phyloP scores from a whole-genome alignment of 1,140 invertebrate genomes.

The Anastatus disparis region DNA sequence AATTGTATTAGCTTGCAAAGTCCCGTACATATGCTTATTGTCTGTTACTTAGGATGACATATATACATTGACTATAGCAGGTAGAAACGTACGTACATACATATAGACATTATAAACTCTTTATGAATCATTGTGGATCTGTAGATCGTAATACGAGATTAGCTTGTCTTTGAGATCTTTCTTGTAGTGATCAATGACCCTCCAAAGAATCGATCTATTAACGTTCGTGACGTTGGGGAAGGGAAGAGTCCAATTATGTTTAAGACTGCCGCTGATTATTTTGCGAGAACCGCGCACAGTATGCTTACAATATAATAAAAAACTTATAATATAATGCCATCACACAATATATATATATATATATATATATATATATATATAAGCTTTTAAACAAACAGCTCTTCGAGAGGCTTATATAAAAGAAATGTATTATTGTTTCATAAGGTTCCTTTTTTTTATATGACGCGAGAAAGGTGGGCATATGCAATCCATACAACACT shows the following conservation, averaged over 20 bases:
- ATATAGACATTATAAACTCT: too few relatives aligned
- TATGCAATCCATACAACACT: too few relatives aligned
- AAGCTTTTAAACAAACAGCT: conserved; percentile 29
- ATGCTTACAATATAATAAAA: not conserved
- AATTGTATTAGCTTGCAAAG: too few relatives aligned
- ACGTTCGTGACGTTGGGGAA: conserved; percentile 31
- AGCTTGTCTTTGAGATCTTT: conserved; percentile 7
- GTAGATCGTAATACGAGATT: conserved; percentile 6
- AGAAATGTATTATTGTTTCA: conserved; percentile 10
- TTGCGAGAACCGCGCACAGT: not conserved
- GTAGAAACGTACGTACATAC: not conserved
- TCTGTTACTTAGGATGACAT: too few relatives aligned
- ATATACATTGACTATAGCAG: not conserved
- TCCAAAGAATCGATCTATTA: conserved; percentile 27
- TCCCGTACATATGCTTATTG: too few relatives aligned
- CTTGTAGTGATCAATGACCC: conserved; percentile 35
- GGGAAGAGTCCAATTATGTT: conserved; percentile 25
- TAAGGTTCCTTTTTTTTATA: too few relatives aligned
- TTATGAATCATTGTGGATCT: conserved; percentile 3
- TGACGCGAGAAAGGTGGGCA: too few relatives aligned
- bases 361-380: too few relatives aligned
- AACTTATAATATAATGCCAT: too few relatives aligned
- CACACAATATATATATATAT: too few relatives aligned
- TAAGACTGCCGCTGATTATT: not conserved
- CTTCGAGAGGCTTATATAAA: too few relatives aligned